phyloP scores from a whole-genome alignment of 1,140 invertebrate species.

The Caerostris darwini region DNA sequence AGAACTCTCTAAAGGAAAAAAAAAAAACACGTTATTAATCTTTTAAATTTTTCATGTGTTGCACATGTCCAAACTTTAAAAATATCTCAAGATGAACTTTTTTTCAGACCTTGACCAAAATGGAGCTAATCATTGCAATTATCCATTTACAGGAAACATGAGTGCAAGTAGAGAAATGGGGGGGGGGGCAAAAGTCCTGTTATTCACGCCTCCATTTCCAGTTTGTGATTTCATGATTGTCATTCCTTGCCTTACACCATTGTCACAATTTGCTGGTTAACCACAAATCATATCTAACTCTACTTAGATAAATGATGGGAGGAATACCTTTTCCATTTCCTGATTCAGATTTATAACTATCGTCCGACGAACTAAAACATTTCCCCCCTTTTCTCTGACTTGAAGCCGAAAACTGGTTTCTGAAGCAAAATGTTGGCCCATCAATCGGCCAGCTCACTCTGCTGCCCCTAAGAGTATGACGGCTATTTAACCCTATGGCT shows the following conservation, averaged over 20 bases:
- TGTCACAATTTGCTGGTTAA: background rate
- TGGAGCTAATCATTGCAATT: too few relatives aligned
- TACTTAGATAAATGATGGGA: background rate
- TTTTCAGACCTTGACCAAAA: too few relatives aligned
- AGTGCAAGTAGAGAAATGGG: too few relatives aligned
- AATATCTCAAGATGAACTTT: too few relatives aligned
- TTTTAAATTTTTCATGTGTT: too few relatives aligned
- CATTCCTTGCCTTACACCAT: background rate
- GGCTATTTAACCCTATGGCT: slow-evolving; percentile 12
- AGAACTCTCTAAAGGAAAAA: too few relatives aligned
- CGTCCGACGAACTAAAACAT: slow-evolving; percentile 16
- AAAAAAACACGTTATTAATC: too few relatives aligned
- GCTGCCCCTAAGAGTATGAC: background rate
- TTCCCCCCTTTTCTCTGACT: slow-evolving; percentile 1
- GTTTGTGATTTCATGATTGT: background rate
- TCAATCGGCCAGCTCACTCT: slow-evolving; percentile 33
- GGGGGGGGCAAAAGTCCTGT: too few relatives aligned
- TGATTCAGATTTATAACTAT: slow-evolving; percentile 28
- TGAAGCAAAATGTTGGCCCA: slow-evolving; percentile 8
- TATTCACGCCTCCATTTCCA: background rate
- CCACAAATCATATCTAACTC: background rate
- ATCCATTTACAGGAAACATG: too few relatives aligned
- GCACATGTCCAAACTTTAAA: too few relatives aligned
- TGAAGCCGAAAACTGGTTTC: slow-evolving; percentile 21
- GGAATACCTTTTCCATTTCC: background rate